Evolutionary conservation across 2,888 invertebrate genomes (phyloP).

Genomic region (Melieria crassipennis): DNA sequence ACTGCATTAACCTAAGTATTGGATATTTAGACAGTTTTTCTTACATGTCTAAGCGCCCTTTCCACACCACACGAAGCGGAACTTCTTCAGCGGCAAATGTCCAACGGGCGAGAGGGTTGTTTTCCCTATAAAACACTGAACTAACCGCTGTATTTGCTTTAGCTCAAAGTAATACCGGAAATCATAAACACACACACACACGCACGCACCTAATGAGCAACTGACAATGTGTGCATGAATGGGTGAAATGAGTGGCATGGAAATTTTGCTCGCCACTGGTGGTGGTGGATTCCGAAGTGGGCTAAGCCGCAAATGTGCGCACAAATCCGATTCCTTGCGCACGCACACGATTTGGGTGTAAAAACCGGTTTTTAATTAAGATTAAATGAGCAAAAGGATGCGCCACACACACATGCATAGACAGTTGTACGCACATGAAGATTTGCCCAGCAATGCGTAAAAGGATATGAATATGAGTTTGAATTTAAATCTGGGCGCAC

Average conservation of each 20-base stretch:
- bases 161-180: too few relatives aligned
- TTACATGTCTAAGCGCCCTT: too few relatives aligned
- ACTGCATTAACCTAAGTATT: too few relatives aligned
- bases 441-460: slow-evolving; percentile 29
- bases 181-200: background rate
- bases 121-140: background rate
- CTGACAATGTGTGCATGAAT: background rate
- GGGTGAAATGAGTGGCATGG: too few relatives aligned
- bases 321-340: slow-evolving; percentile 7
- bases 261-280: background rate
- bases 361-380: slow-evolving; percentile 63
- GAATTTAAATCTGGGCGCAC: slow-evolving; percentile 8
- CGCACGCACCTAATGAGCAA: background rate
- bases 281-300: slow-evolving; percentile 32
- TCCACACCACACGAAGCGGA: too few relatives aligned
- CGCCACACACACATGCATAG: slow-evolving; percentile 1
- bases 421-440: background rate
- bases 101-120: background rate
- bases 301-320: slow-evolving; percentile 33
- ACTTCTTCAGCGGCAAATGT: background rate
- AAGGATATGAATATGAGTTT: slow-evolving; percentile 29
- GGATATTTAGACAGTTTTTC: too few relatives aligned
- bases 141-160: too few relatives aligned
- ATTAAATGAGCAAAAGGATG: slow-evolving; percentile 53
- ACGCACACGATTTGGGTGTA: slow-evolving; percentile 33